Base-by-base conservation (phyloP, 2,113 vertebrate genomes). In the Panthera uncia region DNA sequence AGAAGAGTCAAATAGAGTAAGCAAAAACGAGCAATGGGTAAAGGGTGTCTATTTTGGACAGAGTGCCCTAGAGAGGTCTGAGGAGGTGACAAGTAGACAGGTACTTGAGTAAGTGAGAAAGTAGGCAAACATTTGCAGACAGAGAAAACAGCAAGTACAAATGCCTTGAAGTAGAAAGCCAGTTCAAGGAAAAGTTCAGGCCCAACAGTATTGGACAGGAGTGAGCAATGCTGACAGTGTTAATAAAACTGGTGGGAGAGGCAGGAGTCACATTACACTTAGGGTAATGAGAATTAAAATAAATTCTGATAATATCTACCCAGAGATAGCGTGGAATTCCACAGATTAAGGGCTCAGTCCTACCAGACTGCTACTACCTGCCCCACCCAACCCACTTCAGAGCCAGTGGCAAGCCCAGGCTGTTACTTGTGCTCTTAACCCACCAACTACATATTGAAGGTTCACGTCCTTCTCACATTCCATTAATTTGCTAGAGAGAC, bases 1-100 rank as follows among this genome's bases (percentile, higher is more conserved):
- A 82, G 18, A 95, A 76, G 86, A 97, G 21, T 66, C 76, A 81
- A 61, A 29, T 83, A 89, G 15, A 91, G 11, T 80, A 87, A 80
- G 3, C 27, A 14, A 31, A 38, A 19, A 36, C 18, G 4, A 19
- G n/a, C 52, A 83, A 87, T 27, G 1, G 31, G 21, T 29, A 9
- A 73, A 78, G 15, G 10, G 23, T 84, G 23, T 23, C 4, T 82
- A 69, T 94, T 94, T 94, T 71, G 89, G 27, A 92, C 2, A 61
- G 27, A 7, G 16, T 69, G 27, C 10, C 80, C 27, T 88, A 21
- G 29, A 94, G 78, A 96, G 76, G 5, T 33, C 52, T 55, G 48
- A 38, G 41, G 36, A 93, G 19, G 55, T 61, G 16, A 14, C n/a
- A 96, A 63, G 6, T 71, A 36, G 33, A 16, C 7, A 82, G 25